Conservation (phyloP, 2,797 vertebrate species). For the Sebastiscus albofasciatus region DNA sequence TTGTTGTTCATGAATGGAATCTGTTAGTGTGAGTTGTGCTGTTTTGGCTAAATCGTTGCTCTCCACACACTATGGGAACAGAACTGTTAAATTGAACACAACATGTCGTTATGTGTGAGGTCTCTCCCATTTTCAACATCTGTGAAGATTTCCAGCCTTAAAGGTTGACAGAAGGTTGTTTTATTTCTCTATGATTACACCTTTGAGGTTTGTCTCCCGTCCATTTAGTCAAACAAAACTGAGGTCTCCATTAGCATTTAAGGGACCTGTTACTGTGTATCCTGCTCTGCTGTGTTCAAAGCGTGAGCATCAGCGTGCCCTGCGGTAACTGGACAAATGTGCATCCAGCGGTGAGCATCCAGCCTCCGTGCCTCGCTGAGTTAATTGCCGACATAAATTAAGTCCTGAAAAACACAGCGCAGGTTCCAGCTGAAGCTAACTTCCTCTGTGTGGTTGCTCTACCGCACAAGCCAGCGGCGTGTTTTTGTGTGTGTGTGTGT, state of each 20-base stretch:
- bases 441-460: conserved; percentile 18
- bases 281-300: conserved; percentile 6
- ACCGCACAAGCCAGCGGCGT: neutral
- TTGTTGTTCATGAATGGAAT: too few species aligned
- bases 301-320: neutral
- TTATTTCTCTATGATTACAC: neutral
- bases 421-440: conserved; percentile 37
- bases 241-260: neutral
- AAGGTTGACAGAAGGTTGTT: neutral
- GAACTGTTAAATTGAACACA: too few species aligned
- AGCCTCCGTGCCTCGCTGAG: conserved; percentile 22
- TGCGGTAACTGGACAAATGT: neutral
- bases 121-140: too few species aligned
- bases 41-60: neutral
- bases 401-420: conserved; percentile 20
- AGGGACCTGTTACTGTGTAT: neutral
- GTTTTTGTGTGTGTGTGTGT: neutral
- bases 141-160: neutral
- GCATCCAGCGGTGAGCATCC: conserved; percentile 29
- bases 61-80: neutral
- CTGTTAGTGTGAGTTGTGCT: accelerated
- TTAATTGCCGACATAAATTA: conserved; percentile 56
- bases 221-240: neutral
- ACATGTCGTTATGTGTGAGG: too few species aligned
- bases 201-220: neutral